Evolutionary conservation across 2,797 vertebrate species (phyloP).

Genomic region (Crax fasciolata): DNA sequence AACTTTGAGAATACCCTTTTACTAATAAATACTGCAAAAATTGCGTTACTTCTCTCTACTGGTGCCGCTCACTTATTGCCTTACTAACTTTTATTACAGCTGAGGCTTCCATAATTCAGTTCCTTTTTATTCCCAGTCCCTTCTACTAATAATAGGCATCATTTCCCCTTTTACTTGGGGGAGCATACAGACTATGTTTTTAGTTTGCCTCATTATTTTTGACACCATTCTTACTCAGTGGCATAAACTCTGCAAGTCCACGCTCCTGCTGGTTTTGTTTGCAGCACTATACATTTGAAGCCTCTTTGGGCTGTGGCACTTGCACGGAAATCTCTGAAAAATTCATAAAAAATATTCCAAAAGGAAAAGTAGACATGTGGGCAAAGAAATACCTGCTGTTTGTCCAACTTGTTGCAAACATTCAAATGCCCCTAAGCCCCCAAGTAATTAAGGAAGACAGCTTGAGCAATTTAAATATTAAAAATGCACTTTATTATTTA

Average conservation of each 20-base stretch:
- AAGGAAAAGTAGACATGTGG: neutral
- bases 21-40: constrained; percentile 20
- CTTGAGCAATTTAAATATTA: constrained; percentile 56
- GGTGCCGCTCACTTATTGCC: neutral
- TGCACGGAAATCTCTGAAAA: constrained; percentile 6
- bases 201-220: constrained; percentile 64
- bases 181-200: neutral
- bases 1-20: neutral
- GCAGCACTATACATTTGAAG: neutral
- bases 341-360: neutral
- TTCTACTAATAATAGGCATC: constrained; percentile 5
- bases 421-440: neutral
- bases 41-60: neutral
- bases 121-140: neutral
- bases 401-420: constrained; percentile 2
- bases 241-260: neutral
- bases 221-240: neutral
- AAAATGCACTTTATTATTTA: constrained; percentile 66
- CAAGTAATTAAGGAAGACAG: constrained; percentile 33
- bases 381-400: constrained; percentile 24
- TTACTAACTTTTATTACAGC: constrained; percentile 3
- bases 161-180: constrained; percentile 14
- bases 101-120: constrained; percentile 23
- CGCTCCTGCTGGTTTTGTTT: constrained; percentile 17
- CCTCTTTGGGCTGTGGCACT: neutral